These are phyloP conservation scores for Poicephalus meyeri DNA, from an alignment of 2,113 vertebrate species.

Conservation along the genomic window DNA sequence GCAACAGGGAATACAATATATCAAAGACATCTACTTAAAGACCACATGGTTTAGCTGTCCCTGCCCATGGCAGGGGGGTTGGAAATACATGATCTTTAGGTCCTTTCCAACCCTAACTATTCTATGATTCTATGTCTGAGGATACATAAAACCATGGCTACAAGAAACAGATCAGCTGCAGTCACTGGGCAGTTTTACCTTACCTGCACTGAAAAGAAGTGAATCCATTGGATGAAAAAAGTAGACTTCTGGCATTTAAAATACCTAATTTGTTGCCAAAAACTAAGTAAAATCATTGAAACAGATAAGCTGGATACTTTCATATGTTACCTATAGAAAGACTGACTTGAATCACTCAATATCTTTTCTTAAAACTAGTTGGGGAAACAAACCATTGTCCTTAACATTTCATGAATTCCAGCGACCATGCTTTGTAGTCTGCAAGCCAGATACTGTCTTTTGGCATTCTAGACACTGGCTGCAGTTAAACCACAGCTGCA, in stretches of 20 bases:
- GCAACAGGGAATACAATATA: neutral
- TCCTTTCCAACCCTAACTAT: neutral
- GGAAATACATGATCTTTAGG: neutral
- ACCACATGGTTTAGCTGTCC: neutral
- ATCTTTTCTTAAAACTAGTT: neutral
- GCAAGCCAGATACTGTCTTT: neutral
- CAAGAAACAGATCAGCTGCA: neutral
- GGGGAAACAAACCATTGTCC: neutral
- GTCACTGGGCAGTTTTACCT: neutral
- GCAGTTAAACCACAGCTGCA: neutral
- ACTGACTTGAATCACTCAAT: neutral
- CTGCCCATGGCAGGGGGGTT: neutral
- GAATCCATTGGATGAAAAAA: neutral
- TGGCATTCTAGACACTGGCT: neutral
- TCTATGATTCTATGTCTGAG: neutral
- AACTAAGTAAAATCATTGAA: neutral
- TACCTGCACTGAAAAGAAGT: neutral
- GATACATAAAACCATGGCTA: neutral
- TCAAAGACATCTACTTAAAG: neutral
- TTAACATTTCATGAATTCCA: neutral
- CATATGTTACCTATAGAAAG: neutral
- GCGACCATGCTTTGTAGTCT: neutral
- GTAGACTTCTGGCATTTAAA: neutral
- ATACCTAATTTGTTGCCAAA: neutral
- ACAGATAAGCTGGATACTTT: neutral